Evolutionary conservation across 1,140 invertebrate species (phyloP).

Genomic region (Sitophilus oryzae): DNA sequence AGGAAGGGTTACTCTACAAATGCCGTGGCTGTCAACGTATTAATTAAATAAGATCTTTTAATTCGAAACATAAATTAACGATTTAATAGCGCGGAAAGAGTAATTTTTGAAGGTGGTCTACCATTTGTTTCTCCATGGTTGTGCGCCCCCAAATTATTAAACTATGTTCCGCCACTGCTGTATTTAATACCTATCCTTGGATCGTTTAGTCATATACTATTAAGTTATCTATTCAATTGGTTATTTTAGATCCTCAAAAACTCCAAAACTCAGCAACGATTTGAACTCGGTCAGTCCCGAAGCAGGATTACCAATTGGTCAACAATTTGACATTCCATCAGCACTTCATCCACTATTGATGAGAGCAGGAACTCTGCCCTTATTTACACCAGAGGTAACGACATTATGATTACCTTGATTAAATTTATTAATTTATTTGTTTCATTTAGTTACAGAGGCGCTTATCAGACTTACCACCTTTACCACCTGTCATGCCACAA

Average conservation of each 20-base stretch:
- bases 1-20: no score
- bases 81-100: no score
- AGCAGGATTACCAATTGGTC: slow-evolving; percentile 21
- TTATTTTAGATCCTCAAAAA: slow-evolving; percentile 26
- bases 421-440: slow-evolving; percentile 1
- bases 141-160: no score
- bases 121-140: no score
- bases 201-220: no score
- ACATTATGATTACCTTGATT: neutral
- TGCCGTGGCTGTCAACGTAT: no score
- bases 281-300: slow-evolving; percentile 45
- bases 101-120: no score
- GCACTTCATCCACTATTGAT: slow-evolving; percentile 42
- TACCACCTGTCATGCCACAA: slow-evolving; percentile 55
- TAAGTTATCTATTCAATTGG: neutral
- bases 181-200: no score
- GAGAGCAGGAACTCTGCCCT: slow-evolving; percentile 34
- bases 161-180: no score
- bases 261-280: slow-evolving; percentile 45
- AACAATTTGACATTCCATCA: slow-evolving; percentile 37
- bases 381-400: slow-evolving; percentile 52
- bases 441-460: slow-evolving; percentile 47
- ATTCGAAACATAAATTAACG: no score
- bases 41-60: no score
- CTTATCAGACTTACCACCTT: slow-evolving; percentile 55